Evolutionary conservation across 2,113 vertebrate species (phyloP).

Genomic region (Chlorocebus sabaeus): DNA sequence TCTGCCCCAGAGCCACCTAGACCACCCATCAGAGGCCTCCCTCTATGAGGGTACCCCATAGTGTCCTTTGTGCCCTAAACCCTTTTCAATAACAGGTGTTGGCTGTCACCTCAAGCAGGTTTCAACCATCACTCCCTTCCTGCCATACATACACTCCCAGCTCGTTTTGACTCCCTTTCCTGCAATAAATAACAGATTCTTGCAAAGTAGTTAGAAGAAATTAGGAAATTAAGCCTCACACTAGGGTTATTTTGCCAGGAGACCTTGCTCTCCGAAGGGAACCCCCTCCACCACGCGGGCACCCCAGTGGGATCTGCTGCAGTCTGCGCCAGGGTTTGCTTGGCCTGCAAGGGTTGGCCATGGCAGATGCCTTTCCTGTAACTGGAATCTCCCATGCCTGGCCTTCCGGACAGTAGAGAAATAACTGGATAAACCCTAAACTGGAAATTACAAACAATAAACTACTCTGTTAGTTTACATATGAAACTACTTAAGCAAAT

Average conservation of each 20-base stretch:
- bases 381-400: constrained; percentile 82
- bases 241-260: constrained; percentile 78
- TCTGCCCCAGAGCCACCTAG: neutral
- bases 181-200: neutral
- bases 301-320: constrained; percentile 81
- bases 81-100: neutral
- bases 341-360: constrained; percentile 83
- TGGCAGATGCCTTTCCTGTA: constrained; percentile 88
- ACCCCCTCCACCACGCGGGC: constrained; percentile 79
- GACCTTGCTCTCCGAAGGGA: constrained; percentile 74
- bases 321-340: constrained; percentile 89
- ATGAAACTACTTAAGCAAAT: constrained; percentile 58
- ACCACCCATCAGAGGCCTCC: neutral
- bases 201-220: neutral
- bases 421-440: constrained; percentile 84
- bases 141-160: neutral
- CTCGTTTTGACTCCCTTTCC: neutral
- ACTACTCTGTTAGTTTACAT: constrained; percentile 44
- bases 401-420: constrained; percentile 83
- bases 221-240: constrained; percentile 73
- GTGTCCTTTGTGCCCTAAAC: neutral
- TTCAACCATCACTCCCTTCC: neutral
- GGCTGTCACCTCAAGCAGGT: constrained; percentile 29
- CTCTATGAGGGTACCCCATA: neutral
- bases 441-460: constrained; percentile 82